These are phyloP conservation scores for Petrocephalus zakoni DNA, from an alignment of 2,113 vertebrate genomes.

Conservation along the genomic window DNA sequence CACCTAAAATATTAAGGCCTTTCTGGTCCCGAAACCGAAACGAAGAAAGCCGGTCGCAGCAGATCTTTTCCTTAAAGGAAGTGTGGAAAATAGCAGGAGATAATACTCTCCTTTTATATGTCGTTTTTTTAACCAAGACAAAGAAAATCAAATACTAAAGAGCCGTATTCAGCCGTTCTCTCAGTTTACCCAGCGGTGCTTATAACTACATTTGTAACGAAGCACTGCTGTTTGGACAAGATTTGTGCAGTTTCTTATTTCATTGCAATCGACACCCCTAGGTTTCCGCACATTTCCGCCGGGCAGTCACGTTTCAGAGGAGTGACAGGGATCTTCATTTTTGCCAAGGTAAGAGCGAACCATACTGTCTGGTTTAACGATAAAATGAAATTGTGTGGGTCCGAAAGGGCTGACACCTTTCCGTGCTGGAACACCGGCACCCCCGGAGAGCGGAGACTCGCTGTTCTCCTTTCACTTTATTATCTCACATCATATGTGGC, in stretches of 20 bases:
- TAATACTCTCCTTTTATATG: neutral
- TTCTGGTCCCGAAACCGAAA: conserved; percentile 42
- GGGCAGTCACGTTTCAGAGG: neutral
- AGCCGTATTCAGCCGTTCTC: conserved; percentile 34
- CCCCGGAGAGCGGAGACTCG: neutral
- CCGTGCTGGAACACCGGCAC: neutral
- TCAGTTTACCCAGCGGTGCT: conserved; percentile 36
- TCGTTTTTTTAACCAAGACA: neutral
- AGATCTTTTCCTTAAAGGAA: conserved; percentile 42
- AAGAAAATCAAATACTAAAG: neutral
- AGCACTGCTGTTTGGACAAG: neutral
- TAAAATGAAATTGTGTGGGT: neutral
- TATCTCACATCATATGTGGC: neutral
- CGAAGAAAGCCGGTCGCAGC: conserved; percentile 38
- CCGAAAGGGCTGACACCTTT: neutral
- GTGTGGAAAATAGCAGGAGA: conserved; percentile 31
- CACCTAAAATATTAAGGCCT: conserved; percentile 24
- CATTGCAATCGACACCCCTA: neutral
- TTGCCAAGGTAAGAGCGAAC: neutral
- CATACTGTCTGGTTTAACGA: neutral
- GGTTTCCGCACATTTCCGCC: neutral
- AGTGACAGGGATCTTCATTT: neutral
- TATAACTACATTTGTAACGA: conserved; percentile 34
- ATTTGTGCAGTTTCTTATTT: neutral
- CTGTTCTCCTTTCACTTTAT: neutral